These are phyloP conservation scores for Pharmacophagus antenor DNA, from an alignment of 2,888 invertebrate genomes.

Conservation along the genomic window DNA sequence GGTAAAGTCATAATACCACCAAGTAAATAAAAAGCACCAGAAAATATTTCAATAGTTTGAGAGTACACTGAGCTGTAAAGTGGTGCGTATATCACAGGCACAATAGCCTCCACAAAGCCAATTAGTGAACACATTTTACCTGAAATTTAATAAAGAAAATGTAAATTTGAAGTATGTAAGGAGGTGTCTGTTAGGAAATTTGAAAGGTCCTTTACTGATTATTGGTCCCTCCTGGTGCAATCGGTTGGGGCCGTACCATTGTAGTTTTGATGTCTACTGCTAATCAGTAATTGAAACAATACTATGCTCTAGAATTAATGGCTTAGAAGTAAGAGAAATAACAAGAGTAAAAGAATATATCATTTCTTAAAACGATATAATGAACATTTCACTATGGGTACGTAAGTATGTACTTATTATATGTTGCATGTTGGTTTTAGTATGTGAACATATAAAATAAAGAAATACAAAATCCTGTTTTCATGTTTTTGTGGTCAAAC, in stretches of 20 bases:
- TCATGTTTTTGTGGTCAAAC: conserved; percentile 1
- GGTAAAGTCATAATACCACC: conserved; percentile 71
- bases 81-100: conserved; percentile 73
- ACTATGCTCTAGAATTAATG: not conserved
- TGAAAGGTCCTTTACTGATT: too few species aligned
- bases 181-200: too few species aligned
- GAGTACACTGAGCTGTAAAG: conserved; percentile 74
- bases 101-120: conserved; percentile 78
- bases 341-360: not conserved
- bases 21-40: conserved; percentile 76
- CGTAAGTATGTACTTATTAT: too few species aligned
- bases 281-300: not conserved
- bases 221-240: too few species aligned
- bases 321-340: not conserved
- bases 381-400: too few species aligned
- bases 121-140: conserved; percentile 81
- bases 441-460: not conserved
- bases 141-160: conserved; percentile 43
- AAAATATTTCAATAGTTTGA: conserved; percentile 61
- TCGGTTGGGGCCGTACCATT: too few species aligned
- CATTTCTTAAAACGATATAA: too few species aligned
- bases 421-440: not conserved
- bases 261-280: too few species aligned
- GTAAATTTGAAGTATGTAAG: not conserved
- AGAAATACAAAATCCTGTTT: conserved; percentile 16